Evolutionary conservation across 2,888 invertebrate genomes (phyloP).

Genomic region (Yponomeuta malinellus): DNA sequence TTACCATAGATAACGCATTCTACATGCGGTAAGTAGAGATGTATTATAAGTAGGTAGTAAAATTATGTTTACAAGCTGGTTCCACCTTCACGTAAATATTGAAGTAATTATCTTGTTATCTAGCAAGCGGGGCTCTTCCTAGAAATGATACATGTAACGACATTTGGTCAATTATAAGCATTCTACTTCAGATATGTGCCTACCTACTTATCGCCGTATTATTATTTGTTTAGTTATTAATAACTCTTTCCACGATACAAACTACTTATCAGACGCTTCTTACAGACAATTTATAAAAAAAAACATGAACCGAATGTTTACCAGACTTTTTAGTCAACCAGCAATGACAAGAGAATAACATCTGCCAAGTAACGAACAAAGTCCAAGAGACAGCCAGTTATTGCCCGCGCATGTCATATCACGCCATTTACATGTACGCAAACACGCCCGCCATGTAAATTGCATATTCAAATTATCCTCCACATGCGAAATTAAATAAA

Average conservation of each 20-base stretch:
- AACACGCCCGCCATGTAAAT: slow-evolving; percentile 64
- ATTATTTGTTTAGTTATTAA: no score
- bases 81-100: not conserved
- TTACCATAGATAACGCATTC: slow-evolving; percentile 31
- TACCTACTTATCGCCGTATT: no score
- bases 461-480: slow-evolving; percentile 67
- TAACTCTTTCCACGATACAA: not conserved
- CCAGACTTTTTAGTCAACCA: not conserved
- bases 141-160: no score
- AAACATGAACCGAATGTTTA: slow-evolving; percentile 4
- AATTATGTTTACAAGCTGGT: not conserved
- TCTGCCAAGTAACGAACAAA: not conserved
- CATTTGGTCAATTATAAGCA: no score
- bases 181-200: no score
- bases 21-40: not conserved
- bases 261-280: not conserved
- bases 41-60: not conserved
- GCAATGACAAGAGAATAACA: not conserved
- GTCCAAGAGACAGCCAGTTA: not conserved
- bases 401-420: not conserved
- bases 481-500: slow-evolving; percentile 71
- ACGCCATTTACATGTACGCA: slow-evolving; percentile 22
- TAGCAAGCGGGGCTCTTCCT: no score
- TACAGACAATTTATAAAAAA: not conserved
- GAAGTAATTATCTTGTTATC: not conserved